Base-by-base conservation (phyloP, 2,888 invertebrate genomes). In the Torymus aiolomorphi region DNA sequence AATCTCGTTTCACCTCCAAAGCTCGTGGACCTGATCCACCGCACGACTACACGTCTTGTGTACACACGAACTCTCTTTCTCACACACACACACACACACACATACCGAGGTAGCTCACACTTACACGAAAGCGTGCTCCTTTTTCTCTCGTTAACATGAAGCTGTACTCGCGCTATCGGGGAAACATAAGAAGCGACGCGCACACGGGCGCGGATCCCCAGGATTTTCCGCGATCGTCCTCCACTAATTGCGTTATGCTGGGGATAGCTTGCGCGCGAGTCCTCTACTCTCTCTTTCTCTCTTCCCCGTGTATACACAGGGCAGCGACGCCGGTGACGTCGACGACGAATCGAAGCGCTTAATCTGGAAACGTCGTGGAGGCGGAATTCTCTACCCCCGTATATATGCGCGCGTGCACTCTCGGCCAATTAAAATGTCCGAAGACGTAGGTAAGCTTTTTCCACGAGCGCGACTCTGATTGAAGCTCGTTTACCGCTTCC, bases 141-240 rank as follows among this genome's bases (percentile, higher is more conserved):
- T 72, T 81, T 79, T 79, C 70, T 63, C 81, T 82, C 80, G 75
- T 81, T 81, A 81, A 80, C 65, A 42, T 59, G 67, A 11, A 78
- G 59, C 42, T 42, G 74, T 76, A 70, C 59, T 52, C 52, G 81
- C 76, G 81, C 76, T 81, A 78, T 81, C 75, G 78, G 3, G 56
- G 59, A 76, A 76, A 76, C 69, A 76, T 79, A 79, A 79, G 79
- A 79, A 79, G 79, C 63, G 76, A 42, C 59, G 67, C 57, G 49
- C 65, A 24, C 14, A 3, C n/a, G 11, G 20, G 42, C 66, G 31
- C 2, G 51, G 62, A 80, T 81, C 76, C 76, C 77, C 5, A 67
- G 80, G 82, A 83, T 81, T 81, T 83, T 78, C 80, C 65, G 56
- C 76, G 80, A 81, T 81, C 73, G 80, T 51, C 67, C 75, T 77